Conservation (phyloP, 2,797 vertebrate species). For the Sebastes vulpes region DNA sequence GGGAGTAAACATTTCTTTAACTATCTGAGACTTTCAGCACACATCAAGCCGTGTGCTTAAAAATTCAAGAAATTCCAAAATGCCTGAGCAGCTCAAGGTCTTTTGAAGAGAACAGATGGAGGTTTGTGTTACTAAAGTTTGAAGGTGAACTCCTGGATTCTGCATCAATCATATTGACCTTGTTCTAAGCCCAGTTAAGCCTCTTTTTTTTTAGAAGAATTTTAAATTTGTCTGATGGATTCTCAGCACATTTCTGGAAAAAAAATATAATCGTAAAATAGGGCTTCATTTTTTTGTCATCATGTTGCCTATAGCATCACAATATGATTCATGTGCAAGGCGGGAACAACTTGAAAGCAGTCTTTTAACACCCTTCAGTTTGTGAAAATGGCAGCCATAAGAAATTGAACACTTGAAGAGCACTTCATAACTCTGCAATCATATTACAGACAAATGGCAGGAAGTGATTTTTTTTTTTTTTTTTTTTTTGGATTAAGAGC, state of each 20-base stretch:
- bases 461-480: neutral
- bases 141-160: conserved; percentile 48
- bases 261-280: conserved; percentile 7
- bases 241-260: conserved; percentile 2
- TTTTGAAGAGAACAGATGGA: conserved; percentile 41
- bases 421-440: neutral
- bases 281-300: conserved; percentile 34
- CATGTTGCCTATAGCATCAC: conserved; percentile 20
- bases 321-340: conserved; percentile 46
- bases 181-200: conserved; percentile 57
- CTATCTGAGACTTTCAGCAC: conserved; percentile 7
- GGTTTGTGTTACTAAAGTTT: conserved; percentile 41
- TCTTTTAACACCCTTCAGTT: conserved; percentile 35
- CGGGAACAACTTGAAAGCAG: conserved; percentile 51
- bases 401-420: neutral
- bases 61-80: conserved; percentile 34
- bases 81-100: conserved; percentile 34
- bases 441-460: neutral
- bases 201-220: conserved; percentile 2
- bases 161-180: conserved; percentile 65
- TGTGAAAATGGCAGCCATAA: conserved; percentile 1
- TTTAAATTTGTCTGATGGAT: conserved; percentile 29
- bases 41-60: neutral
- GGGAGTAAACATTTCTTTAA: conserved; percentile 15
- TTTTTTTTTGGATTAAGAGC: neutral